phyloP scores from a whole-genome alignment of 1,140 invertebrate species.

The Aphaenogaster ashmeadi region DNA sequence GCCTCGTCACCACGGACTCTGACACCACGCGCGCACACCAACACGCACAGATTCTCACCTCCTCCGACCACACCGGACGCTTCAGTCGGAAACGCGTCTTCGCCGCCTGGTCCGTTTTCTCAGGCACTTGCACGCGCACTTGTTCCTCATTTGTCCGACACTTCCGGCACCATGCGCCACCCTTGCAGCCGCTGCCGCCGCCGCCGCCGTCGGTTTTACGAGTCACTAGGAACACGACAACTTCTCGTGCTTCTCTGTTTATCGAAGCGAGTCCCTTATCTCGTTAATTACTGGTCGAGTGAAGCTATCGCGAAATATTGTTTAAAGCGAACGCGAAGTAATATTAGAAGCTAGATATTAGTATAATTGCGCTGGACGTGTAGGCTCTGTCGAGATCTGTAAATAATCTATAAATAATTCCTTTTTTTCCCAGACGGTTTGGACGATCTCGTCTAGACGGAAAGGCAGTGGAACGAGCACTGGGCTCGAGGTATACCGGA shows the following conservation, averaged over 20 bases:
- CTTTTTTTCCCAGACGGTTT: conserved; percentile 16
- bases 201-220: conserved; percentile 1
- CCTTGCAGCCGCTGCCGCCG: conserved; percentile 1
- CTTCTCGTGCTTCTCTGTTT: conserved; percentile 65
- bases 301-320: background rate
- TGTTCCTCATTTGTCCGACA: conserved; percentile 70
- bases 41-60: conserved; percentile 22
- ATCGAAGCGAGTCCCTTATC: conserved; percentile 23
- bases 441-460: conserved; percentile 39
- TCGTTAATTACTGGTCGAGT: background rate
- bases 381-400: conserved; percentile 43
- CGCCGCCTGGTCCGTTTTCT: conserved; percentile 72
- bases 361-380: conserved; percentile 18
- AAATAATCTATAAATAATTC: conserved; percentile 56
- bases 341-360: conserved; percentile 33
- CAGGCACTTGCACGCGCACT: conserved; percentile 73
- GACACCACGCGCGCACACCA: conserved; percentile 8
- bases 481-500: background rate
- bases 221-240: background rate
- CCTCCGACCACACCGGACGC: conserved; percentile 20
- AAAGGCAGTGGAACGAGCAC: conserved; percentile 39
- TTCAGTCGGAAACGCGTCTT: conserved; percentile 40
- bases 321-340: background rate
- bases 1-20: background rate
- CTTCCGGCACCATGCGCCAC: background rate